A percentile compares a stretch with the other conserved stretches of the same genome.
These are phyloP conservation scores for Crocallis elinguaria DNA, from an alignment of 2,888 invertebrate species.

Conservation along the genomic window DNA sequence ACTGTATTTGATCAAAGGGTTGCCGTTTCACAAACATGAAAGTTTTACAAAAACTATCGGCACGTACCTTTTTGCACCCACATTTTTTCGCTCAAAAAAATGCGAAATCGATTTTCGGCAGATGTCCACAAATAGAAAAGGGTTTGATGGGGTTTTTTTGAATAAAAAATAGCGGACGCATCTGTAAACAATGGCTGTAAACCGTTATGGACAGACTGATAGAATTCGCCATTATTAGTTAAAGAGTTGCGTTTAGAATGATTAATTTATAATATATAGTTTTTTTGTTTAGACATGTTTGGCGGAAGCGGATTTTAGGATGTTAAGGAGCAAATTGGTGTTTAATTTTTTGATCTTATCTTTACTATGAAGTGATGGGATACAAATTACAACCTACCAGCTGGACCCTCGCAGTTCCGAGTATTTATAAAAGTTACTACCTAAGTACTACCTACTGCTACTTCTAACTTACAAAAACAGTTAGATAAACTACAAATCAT, in stretches of 20 bases:
- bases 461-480: too few species aligned
- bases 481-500: too few species aligned
- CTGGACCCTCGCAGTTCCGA: too few species aligned
- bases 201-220: slow-evolving; percentile 76
- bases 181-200: slow-evolving; percentile 72
- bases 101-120: slow-evolving; percentile 82
- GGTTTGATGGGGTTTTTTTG: slow-evolving; percentile 71
- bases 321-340: slow-evolving; percentile 17
- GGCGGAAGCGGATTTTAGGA: slow-evolving; percentile 7
- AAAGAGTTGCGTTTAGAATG: slow-evolving; percentile 56
- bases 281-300: slow-evolving; percentile 10
- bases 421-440: too few species aligned
- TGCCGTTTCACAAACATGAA: slow-evolving; percentile 72
- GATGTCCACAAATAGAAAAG: slow-evolving; percentile 82
- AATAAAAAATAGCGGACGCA: slow-evolving; percentile 69
- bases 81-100: slow-evolving; percentile 74
- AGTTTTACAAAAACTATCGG: slow-evolving; percentile 66
- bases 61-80: slow-evolving; percentile 72
- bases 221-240: slow-evolving; percentile 69
- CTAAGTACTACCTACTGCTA: too few species aligned
- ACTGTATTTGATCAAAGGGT: slow-evolving; percentile 80
- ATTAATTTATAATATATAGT: slow-evolving; percentile 24
- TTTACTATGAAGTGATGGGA: not conserved
- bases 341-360: slow-evolving; percentile 7
- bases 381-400: too few species aligned